Evolutionary conservation across 2,888 invertebrate species (phyloP).

Genomic region (Microdon myrmicae): DNA sequence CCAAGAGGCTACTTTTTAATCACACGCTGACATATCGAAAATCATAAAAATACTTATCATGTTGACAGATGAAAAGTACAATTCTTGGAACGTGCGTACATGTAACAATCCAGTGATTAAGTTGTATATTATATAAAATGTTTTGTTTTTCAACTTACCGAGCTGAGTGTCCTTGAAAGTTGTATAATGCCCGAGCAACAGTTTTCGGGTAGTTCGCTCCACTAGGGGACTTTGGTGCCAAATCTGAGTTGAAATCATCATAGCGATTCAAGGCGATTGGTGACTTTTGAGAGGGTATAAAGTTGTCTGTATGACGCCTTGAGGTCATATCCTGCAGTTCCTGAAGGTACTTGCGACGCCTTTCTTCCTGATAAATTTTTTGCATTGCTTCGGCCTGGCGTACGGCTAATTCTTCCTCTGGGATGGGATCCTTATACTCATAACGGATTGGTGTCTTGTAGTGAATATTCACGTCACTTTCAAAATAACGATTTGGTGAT

Average conservation of each 20-base stretch:
- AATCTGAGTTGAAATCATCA: slow-evolving; percentile 83
- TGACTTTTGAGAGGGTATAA: slow-evolving; percentile 91
- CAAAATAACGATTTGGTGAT: slow-evolving; percentile 88
- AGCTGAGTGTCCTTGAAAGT: slow-evolving; percentile 83
- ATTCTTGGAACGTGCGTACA: too few relatives aligned
- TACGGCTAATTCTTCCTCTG: slow-evolving; percentile 88
- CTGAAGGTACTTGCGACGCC: slow-evolving; percentile 89
- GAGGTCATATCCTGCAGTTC: slow-evolving; percentile 94
- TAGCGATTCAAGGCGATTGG: slow-evolving; percentile 92
- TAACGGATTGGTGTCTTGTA: slow-evolving; percentile 89
- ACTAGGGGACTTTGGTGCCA: slow-evolving; percentile 67
- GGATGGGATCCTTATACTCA: slow-evolving; percentile 85
- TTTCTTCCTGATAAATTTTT: slow-evolving; percentile 87
- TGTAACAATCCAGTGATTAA: too few relatives aligned
- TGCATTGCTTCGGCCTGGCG: slow-evolving; percentile 93
- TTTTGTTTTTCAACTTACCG: slow-evolving; percentile 68
- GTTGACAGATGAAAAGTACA: too few relatives aligned
- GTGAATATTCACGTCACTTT: slow-evolving; percentile 94
- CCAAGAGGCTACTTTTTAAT: too few relatives aligned
- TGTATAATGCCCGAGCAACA: slow-evolving; percentile 88
- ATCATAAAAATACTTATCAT: too few relatives aligned
- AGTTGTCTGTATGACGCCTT: slow-evolving; percentile 92
- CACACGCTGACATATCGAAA: too few relatives aligned
- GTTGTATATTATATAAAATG: too few relatives aligned
- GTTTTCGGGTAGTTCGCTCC: slow-evolving; percentile 69